phyloP scores from a whole-genome alignment of 2,113 vertebrate species.

The Pangasianodon hypophthalmus region DNA sequence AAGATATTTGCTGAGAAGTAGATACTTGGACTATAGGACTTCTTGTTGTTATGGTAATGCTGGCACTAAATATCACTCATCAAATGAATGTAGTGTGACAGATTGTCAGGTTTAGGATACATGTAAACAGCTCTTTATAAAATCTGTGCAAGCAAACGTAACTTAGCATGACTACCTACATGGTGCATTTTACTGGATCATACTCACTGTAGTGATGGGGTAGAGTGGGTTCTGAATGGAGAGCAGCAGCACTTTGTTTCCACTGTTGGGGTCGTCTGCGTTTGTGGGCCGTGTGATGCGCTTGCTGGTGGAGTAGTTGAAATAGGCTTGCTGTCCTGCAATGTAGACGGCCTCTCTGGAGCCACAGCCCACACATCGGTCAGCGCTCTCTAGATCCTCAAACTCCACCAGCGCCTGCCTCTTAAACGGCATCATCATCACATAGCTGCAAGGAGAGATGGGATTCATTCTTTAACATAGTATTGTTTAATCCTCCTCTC shows the following conservation, averaged over 20 bases:
- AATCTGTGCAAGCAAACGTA: not conserved
- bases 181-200: not conserved
- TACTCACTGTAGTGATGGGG: conserved; percentile 88
- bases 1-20: not conserved
- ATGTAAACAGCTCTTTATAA: not conserved
- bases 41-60: not conserved
- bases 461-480: too few species aligned
- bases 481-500: not conserved
- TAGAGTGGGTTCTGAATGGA: conserved; percentile 95
- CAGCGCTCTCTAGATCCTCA: conserved; percentile 84
- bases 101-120: not conserved
- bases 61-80: not conserved
- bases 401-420: conserved; percentile 94
- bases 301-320: conserved; percentile 96
- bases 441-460: conserved; percentile 76
- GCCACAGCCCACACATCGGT: conserved; percentile 83
- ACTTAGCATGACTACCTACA: not conserved
- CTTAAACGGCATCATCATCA: conserved; percentile 98
- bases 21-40: not conserved
- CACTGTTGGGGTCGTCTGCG: conserved; percentile 85
- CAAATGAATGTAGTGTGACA: not conserved
- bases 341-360: conserved; percentile 83
- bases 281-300: conserved; percentile 90
- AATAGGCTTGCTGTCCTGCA: conserved; percentile 89
- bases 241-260: conserved; percentile 91